Evolutionary conservation across 2,797 vertebrate species (phyloP), one percentile per base, ranked within the genome.

Genomic region (Sebastes minor): DNA sequence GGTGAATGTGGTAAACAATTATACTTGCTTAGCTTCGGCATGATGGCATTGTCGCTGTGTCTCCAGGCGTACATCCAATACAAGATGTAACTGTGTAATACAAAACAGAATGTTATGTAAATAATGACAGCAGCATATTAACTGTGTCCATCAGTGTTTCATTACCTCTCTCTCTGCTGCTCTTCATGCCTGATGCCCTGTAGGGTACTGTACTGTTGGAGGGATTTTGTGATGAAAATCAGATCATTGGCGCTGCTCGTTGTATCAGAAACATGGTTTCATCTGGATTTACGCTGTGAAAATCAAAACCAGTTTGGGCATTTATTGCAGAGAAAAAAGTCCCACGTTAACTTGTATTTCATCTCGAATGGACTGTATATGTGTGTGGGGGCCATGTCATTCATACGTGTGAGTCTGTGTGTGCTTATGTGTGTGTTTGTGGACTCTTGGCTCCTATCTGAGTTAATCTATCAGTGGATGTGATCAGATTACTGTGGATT

Each of bases 401-500:
- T 4, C 49, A 52, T n/a, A 49, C 7, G 7, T 49, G 46, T 49
- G 18, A 20, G 46, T 49, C 18, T 55, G 30, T 60, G 38, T 55
- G 30, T 60, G 32, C 20, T 49, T 60, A 18, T 38, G 23, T 63
- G 25, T 56, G 68, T 67, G 67, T 62, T 42, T 4, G 52, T 71
- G 28, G 78, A 72, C 70, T 75, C 74, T 83, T 82, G 63, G 63
- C 78, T 85, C 35, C 32, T 59, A 33, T 87, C 70, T 55, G 63
- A 84, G 74, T 74, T 92, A 87, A 91, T 93, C 91, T 91, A 85
- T 91, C 86, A 56, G 70, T 77, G 85, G 81, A 83, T 92, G 89
- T 90, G 75, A 90, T 92, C 90, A 91, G 91, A 94, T 94, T 92
- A 92, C 80, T 42, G 56, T 82, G 86, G 89, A 91, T 93, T 93